Percentiles rank a stretch among this genome's conserved stretches.
Evolutionary conservation across 30 jellyfish, hydroid and myxozoan genomes (phyloP).

Genomic region (Hydra vulgaris): DNA sequence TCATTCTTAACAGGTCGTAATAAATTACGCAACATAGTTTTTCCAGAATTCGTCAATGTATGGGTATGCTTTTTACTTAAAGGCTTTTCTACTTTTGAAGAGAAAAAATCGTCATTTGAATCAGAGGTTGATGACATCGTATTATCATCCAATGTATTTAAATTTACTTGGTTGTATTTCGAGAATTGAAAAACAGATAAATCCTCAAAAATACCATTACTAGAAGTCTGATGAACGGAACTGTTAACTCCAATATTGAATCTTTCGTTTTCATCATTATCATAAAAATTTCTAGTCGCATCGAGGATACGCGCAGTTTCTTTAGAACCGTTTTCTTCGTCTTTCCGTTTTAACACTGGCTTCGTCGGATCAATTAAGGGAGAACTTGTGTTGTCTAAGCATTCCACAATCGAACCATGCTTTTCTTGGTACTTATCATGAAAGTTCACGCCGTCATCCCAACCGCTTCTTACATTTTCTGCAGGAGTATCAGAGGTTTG

Average conservation of each 20-base stretch:
- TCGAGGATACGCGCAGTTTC: too few relatives aligned
- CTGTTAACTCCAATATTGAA: too few relatives aligned
- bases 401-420: slow-evolving; percentile 29
- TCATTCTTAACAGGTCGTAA: neutral
- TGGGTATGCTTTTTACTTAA: neutral
- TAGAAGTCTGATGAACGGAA: too few relatives aligned
- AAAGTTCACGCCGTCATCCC: slow-evolving; percentile 28
- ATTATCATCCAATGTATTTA: neutral
- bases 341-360: slow-evolving; percentile 11
- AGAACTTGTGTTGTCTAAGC: slow-evolving; percentile 1
- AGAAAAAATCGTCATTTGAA: neutral
- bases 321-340: neutral
- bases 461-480: slow-evolving; percentile 8
- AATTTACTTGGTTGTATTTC: neutral
- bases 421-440: slow-evolving; percentile 12
- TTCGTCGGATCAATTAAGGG: neutral
- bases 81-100: neutral
- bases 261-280: neutral
- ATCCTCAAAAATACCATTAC: neutral
- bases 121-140: neutral
- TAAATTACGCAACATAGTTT: neutral
- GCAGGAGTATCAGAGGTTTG: neutral
- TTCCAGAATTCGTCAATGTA: neutral
- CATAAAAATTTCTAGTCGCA: neutral
- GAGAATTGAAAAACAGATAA: neutral